Evolutionary conservation across 2,888 invertebrate genomes (phyloP), one percentile per base, ranked within the genome.

Genomic region (Carpatolechia fugitivella): DNA sequence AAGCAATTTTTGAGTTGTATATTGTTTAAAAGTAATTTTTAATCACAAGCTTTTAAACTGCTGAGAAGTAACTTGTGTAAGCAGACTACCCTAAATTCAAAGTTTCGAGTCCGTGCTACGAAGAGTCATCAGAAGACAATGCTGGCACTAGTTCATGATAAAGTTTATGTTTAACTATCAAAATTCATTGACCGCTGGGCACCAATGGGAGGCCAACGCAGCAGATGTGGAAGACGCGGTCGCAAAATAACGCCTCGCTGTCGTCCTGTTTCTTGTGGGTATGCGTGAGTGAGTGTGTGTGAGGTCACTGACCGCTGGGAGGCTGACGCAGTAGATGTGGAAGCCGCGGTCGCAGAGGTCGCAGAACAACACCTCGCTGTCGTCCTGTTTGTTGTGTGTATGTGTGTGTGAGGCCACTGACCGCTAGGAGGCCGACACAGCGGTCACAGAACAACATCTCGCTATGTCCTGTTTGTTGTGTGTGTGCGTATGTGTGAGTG

Each of bases 391-490:
- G 24, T 24, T 94, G 67, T 93, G 92, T 24, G 24, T 24, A 6
- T 24, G 24, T 24, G 33, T 33, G 33, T 8, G 10, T 11, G 33
- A 4, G 24, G n/a, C n/a, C 10, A 72, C 80, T 72, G 61, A 92
- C 97, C 97, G 61, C 92, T 93, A 3, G 98, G 97, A 70, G 66
- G 0, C 96, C 96, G 53, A 97, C 95, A 85, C 98, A 98, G 88
- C 95, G 94, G 82, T 98, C 98, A 83, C 98, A 98, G 87, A 95
- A 97, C 73, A 98, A 92, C 96, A 98, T 97, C 86, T 96, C 96
- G 74, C 96, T 96, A 88, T 96, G 79, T 96, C 95, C 24, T 24
- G 24, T 6, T 24, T 24, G 24, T 24, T 24, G 24, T 24, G 24
- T 24, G 24, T 24, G 24, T 33, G 33, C 8, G 10, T 11, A 8